phyloP scores from a whole-genome alignment of 1,140 invertebrate species.

The Drosophila melanica region DNA sequence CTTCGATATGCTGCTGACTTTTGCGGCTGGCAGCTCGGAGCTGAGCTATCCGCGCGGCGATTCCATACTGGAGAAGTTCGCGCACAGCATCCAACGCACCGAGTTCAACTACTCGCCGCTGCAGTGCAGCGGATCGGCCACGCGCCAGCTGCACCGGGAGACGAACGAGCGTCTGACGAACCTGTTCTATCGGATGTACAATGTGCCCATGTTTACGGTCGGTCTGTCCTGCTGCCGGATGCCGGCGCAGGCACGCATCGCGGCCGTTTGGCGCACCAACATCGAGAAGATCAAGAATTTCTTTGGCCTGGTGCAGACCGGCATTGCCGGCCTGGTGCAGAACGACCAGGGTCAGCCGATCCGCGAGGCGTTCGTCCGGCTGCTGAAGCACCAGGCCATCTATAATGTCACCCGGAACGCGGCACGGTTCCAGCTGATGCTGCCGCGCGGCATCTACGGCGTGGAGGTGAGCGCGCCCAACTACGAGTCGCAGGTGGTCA shows the following conservation, averaged over 20 bases:
- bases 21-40: slow-evolving; percentile 69
- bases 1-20: slow-evolving; percentile 79
- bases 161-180: slow-evolving; percentile 85
- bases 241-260: slow-evolving; percentile 87
- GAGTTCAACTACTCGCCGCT: slow-evolving; percentile 75
- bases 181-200: slow-evolving; percentile 85
- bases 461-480: slow-evolving; percentile 86
- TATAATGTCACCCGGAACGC: slow-evolving; percentile 88
- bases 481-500: slow-evolving; percentile 85
- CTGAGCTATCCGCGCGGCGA: slow-evolving; percentile 65
- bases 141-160: slow-evolving; percentile 57
- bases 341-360: slow-evolving; percentile 88
- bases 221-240: slow-evolving; percentile 91
- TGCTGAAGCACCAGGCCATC: slow-evolving; percentile 86
- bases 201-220: slow-evolving; percentile 86
- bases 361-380: slow-evolving; percentile 88
- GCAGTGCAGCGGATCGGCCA: slow-evolving; percentile 62
- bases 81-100: slow-evolving; percentile 66
- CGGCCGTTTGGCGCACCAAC: slow-evolving; percentile 90
- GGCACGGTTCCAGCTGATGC: slow-evolving; percentile 88
- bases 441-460: slow-evolving; percentile 87
- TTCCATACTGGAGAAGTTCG: slow-evolving; percentile 71
- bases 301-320: slow-evolving; percentile 85
- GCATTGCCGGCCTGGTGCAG: slow-evolving; percentile 89
- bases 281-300: slow-evolving; percentile 89